Evolutionary conservation across 2,888 invertebrate species (phyloP), one percentile per base, ranked within the genome.

Genomic region (Calliopum simillimum): DNA sequence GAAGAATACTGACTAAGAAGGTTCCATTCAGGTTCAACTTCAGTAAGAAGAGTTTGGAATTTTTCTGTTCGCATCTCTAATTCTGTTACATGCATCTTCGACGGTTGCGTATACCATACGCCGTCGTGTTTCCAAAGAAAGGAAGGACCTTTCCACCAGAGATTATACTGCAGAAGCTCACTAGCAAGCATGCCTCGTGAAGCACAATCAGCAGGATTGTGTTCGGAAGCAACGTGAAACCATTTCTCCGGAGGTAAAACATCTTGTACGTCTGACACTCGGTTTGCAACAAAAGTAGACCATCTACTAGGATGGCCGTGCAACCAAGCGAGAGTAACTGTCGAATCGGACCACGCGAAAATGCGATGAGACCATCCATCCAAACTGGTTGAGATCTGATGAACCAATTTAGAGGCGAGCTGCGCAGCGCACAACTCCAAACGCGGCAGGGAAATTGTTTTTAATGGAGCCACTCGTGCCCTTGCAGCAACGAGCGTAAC

Each of bases 351-450:
- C 14, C 55, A 56, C 2, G 55, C 55, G 12, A 6, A 25, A 12
- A 55, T 2, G 16, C 16, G 14, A 51, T 51, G n/a, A 2, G n/a
- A 16, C n/a, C n/a, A n/a, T n/a, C n/a, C n/a, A n/a, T 49, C 13
- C 13, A 62, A 63, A 19, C 62, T 63, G 11, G n/a, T 2, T 19
- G 13, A 14, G 1, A 69, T 51, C 16, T 25, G 19, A 16, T 49
- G n/a, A 8, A 62, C 51, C 16, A 70, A 51, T 59, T 65, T 65
- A 14, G 70, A 64, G 2, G 4, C 70, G 6, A 65, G 44, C 2
- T 65, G 65, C 13, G 70, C 70, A 21, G 59, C 65, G 23, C 58
- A 69, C 41, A 70, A 47, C 19, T 70, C 65, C 1, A 70, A 21
- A 3, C 65, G 64, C 13, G 65, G 65, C 33, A 70, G 33, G n/a